Evolutionary conservation across 2,113 vertebrate genomes (phyloP).

Genomic region (Megaceryle torquata): DNA sequence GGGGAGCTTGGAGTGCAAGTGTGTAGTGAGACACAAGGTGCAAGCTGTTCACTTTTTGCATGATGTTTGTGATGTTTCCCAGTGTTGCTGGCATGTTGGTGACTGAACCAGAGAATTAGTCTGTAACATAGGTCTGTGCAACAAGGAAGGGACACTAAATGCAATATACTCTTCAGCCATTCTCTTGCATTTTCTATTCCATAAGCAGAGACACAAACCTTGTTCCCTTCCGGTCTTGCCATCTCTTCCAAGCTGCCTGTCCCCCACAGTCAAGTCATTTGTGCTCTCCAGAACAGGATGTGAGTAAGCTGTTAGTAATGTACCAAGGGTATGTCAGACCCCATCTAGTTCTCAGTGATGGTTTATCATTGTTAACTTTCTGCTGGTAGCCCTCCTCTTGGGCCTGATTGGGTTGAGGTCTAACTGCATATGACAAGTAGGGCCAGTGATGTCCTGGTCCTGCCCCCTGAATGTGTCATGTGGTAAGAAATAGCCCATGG

Average conservation of each 20-base stretch:
- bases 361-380: not conserved
- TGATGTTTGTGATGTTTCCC: not conserved
- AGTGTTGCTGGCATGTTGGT: not conserved
- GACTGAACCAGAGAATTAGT: not conserved
- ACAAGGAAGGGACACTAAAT: not conserved
- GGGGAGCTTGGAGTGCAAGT: rapidly evolving
- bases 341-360: not conserved
- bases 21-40: not conserved
- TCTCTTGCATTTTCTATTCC: not conserved
- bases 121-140: not conserved
- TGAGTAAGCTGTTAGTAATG: not conserved
- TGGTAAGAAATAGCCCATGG: rapidly evolving
- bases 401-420: not conserved
- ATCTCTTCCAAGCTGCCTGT: not conserved
- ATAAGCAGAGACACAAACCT: not conserved
- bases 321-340: not conserved
- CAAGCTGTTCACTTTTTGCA: rapidly evolving
- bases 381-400: not conserved
- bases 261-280: not conserved
- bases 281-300: not conserved
- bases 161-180: not conserved
- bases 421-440: too few relatives aligned
- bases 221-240: not conserved
- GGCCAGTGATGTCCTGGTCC: not conserved
- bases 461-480: not conserved